Conservation (phyloP, 2,113 vertebrate species). For the Paradoxurus hermaphroditus region DNA sequence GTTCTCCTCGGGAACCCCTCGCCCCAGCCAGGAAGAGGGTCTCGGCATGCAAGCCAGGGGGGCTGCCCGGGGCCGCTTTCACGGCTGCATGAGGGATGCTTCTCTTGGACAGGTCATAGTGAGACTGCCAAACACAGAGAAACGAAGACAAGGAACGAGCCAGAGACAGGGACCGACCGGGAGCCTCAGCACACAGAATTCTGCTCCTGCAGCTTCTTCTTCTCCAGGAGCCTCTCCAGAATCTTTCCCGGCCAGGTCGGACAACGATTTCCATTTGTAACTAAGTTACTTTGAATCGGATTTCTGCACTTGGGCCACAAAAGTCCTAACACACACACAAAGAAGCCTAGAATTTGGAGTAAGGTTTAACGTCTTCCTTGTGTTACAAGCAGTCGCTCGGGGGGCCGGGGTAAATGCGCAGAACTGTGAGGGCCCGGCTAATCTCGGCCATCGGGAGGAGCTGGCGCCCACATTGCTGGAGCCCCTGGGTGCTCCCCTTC, state of each 20-base stretch:
- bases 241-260: not conserved
- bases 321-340: not conserved
- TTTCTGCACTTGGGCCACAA: not conserved
- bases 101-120: not conserved
- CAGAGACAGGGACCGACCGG: fast-evolving
- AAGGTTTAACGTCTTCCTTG: not conserved
- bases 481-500: not conserved
- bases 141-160: not conserved
- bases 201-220: not conserved
- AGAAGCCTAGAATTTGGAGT: not conserved
- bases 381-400: not conserved
- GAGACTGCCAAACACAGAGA: not conserved
- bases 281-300: not conserved
- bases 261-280: not conserved
- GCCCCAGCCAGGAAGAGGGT: not conserved
- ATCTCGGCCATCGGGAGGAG: not conserved
- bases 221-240: not conserved
- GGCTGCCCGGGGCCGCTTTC: not conserved
- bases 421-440: not conserved
- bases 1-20: not conserved
- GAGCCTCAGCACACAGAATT: no score
- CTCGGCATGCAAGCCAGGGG: not conserved
- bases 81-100: not conserved
- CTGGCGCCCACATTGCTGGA: not conserved
- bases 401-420: not conserved